Base-by-base conservation (phyloP, 1,140 invertebrate species). In the Bradynema listronoti region DNA sequence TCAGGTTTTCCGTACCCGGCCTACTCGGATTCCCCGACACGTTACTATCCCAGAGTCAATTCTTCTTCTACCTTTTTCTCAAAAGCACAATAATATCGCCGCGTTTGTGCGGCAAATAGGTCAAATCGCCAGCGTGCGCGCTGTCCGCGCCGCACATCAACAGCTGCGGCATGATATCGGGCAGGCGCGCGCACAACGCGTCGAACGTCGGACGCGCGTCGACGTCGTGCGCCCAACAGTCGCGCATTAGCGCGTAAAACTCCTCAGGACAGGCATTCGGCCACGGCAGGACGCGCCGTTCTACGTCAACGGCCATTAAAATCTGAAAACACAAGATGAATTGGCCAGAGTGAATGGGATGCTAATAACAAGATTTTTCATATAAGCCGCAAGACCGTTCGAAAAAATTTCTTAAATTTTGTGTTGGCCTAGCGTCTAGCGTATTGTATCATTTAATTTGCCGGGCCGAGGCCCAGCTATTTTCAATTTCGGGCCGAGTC, bases 221-320 rank as follows among this genome's bases (percentile, higher is more conserved):
- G 0, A 90, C 86, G 63, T 96, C 88, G 71, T 95, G 90, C 53
- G 87, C 84, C 93, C 93, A 97, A 78, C 92, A 96, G 74, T 91
- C 87, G 43, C 87, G 81, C 92, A 98, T 97, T 9, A 93, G 79
- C 4, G 84, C 82, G 73, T 91, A 97, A 79, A 92, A 91, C 24
- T 92, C 90, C 58, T 87, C 85, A 0, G 94, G 91, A 80, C 93
- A 97, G 65, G 88, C 90, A 68, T 93, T 89, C 0, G 93, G 93
- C 66, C 89, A 85, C 75, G 95, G 91, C 30, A 94, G 80, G 34
- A 89, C 82, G 63, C 79, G 64, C 43, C 73, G 75, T 9, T 93
- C 91, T 57, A 88, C 86, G 80, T 97, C 92, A 52, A 98, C 93
- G 0, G 90, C 88, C 77, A 94, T 89, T 1, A 97, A 80, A 64